Evolutionary conservation across 2,113 vertebrate species (phyloP).

Genomic region (Odocoileus hemionus): DNA sequence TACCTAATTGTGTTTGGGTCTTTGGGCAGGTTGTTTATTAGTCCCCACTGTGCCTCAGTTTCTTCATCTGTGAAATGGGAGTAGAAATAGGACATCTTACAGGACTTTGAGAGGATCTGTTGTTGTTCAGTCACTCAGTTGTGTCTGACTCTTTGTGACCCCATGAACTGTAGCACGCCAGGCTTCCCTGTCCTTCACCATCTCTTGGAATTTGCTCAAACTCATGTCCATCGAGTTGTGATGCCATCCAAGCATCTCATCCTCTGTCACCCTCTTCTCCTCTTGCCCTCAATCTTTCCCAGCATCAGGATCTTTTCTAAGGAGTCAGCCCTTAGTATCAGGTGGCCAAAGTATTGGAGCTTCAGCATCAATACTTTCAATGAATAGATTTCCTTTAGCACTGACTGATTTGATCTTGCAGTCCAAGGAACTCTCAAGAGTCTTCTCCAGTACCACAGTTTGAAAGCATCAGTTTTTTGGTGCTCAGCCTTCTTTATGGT

Average conservation of each 20-base stretch:
- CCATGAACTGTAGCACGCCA: neutral
- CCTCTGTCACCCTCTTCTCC: neutral
- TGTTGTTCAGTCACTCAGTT: neutral
- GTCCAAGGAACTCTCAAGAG: neutral
- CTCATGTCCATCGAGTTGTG: neutral
- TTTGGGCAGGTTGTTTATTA: neutral
- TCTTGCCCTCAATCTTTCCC: neutral
- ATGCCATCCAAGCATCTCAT: neutral
- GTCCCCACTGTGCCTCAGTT: neutral
- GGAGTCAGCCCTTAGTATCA: neutral
- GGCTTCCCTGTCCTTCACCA: neutral
- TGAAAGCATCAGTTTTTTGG: neutral
- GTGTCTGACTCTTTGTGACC: neutral
- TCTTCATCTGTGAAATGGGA: neutral
- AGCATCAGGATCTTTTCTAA: neutral
- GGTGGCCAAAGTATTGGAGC: neutral
- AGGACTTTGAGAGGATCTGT: neutral
- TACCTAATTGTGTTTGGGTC: accelerated
- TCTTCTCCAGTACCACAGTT: neutral
- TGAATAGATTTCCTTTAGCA: neutral
- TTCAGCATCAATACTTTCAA: neutral
- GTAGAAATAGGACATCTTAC: too few species aligned
- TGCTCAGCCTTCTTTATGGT: neutral
- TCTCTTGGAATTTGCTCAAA: neutral
- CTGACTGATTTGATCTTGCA: neutral